A percentile compares a stretch with the other conserved stretches of the same genome.
phyloP scores from a whole-genome alignment of 2,888 invertebrate genomes.

The Kuschelorhynchus macadamiae region DNA sequence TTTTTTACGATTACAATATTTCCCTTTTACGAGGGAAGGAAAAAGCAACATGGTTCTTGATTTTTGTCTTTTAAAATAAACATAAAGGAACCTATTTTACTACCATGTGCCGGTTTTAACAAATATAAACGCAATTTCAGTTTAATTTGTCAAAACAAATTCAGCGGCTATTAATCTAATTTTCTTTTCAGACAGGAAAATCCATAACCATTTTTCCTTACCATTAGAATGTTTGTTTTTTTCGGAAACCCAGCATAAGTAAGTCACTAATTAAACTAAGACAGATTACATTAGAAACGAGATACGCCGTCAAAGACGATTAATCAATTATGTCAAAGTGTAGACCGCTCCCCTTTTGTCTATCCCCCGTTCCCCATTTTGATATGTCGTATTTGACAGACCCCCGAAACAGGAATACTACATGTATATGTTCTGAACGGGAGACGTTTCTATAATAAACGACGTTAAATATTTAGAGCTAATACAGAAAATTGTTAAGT shows the following conservation, averaged over 20 bases:
- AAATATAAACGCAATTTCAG: too few species aligned
- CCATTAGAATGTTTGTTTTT: slow-evolving; percentile 32
- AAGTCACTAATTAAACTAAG: slow-evolving; percentile 46
- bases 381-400: slow-evolving; percentile 31
- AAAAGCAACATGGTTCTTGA: too few species aligned
- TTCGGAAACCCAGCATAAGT: slow-evolving; percentile 11
- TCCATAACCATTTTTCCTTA: slow-evolving; percentile 11
- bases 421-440: slow-evolving; percentile 24
- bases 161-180: too few species aligned
- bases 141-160: too few species aligned
- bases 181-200: not conserved
- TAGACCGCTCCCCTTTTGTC: slow-evolving; percentile 25
- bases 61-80: too few species aligned
- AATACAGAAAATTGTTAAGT: too few species aligned
- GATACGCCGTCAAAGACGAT: slow-evolving; percentile 46
- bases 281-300: slow-evolving; percentile 46
- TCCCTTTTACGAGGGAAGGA: too few species aligned
- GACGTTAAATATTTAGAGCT: slow-evolving; percentile 17
- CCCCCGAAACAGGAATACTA: slow-evolving; percentile 27
- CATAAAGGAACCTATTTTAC: too few species aligned
- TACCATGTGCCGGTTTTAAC: too few species aligned
- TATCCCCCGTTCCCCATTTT: slow-evolving; percentile 7
- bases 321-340: slow-evolving; percentile 46
- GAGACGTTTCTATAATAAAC: slow-evolving; percentile 7
- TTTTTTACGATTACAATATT: too few species aligned